Evolutionary conservation across 2,888 invertebrate genomes (phyloP), one percentile per base, ranked within the genome.

Genomic region (Eupeodes luniger): DNA sequence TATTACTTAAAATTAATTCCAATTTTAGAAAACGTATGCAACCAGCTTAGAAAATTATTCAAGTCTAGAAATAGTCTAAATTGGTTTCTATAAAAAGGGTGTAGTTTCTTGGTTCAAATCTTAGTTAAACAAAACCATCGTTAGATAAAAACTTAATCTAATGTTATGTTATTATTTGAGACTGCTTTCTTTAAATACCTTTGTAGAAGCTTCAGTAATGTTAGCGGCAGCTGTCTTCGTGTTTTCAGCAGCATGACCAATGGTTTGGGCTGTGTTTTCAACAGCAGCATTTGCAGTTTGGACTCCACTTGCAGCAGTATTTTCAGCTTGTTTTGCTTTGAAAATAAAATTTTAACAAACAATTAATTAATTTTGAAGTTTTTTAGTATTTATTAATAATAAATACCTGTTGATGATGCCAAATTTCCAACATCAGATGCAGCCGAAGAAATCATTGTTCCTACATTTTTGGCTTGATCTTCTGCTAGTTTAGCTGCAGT

Each of bases 391-490:
- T 14, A n/a, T 11, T 16, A 85, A 90, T 91, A 1, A 16, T 53
- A 6, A 5, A 2, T 90, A 93, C 94, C 93, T 89, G 93, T 91
- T 84, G 95, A 95, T 61, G 94, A 91, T 5, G 95, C 95, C 67
- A 94, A 92, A 89, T 94, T 93, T 89, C 94, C 94, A 7, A 94
- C 94, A 87, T 95, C 94, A 61, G 92, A 93, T 93, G 95, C 95
- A 3, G 95, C 95, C 76, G 95, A 94, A 75, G 94, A 94, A 49
- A 96, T 93, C 9, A 95, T 92, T 91, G 96, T 95, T 5, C 95
- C 95, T 1, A 95, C 94, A 92, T 96, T 95, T 92, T 95, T 94
- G 85, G 95, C 95, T 92, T 96, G 95, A 64, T 95, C 95, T 90
- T 96, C 95, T 12, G 95, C 94, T 77, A 95, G 94, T 89, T 96